Evolutionary conservation across 23 tunicate species (phyloP).

Genomic region (Ciona savignyi): DNA sequence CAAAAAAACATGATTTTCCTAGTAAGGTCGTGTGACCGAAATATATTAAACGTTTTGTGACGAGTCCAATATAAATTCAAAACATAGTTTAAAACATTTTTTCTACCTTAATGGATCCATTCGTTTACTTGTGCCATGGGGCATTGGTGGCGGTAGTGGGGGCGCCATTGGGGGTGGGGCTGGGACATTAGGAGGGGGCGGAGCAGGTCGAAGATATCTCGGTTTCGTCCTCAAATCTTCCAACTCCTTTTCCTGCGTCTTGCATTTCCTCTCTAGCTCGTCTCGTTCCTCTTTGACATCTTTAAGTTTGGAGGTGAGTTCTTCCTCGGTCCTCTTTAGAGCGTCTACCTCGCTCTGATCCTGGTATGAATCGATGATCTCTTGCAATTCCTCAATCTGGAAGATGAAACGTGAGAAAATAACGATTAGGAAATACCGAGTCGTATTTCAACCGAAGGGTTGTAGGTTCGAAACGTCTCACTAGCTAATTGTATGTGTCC

Average conservation of each 20-base stretch:
- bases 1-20: too few relatives aligned
- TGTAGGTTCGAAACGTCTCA: too few relatives aligned
- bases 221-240: background rate
- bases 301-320: background rate
- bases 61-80: too few relatives aligned
- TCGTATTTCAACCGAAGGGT: too few relatives aligned
- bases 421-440: too few relatives aligned
- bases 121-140: too few relatives aligned
- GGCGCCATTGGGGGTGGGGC: slow-evolving; percentile 3
- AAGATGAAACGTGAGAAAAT: too few relatives aligned
- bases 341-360: background rate
- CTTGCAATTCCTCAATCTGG: slow-evolving; percentile 42
- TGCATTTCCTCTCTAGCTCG: background rate
- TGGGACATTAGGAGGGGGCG: background rate
- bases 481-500: too few relatives aligned
- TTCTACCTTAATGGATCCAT: background rate
- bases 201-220: slow-evolving; percentile 5
- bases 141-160: slow-evolving; percentile 2
- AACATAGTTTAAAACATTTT: too few relatives aligned
- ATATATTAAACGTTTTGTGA: too few relatives aligned
- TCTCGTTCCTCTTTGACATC: background rate
- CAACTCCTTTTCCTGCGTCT: background rate
- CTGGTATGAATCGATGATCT: slow-evolving; percentile 2
- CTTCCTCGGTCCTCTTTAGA: background rate
- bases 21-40: too few relatives aligned